Percentiles rank a stretch among this genome's conserved stretches.
Evolutionary conservation across 1,140 invertebrate genomes (phyloP).

Genomic region (Brachionus sp.): DNA sequence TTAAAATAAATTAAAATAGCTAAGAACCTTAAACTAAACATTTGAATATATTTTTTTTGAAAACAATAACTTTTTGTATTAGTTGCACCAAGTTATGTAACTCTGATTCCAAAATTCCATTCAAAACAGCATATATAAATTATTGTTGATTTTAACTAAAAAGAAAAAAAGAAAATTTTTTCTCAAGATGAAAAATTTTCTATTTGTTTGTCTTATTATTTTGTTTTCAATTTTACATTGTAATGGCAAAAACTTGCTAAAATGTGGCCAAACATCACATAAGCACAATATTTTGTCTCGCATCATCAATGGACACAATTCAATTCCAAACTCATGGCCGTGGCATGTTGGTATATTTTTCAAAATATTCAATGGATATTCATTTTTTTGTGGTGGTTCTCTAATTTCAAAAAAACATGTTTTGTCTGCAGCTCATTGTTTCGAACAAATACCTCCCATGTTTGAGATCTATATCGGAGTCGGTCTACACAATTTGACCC

Average conservation of each 20-base stretch:
- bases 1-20: not conserved
- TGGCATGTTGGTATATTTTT: slow-evolving; percentile 11
- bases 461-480: not conserved
- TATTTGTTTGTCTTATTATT: not conserved
- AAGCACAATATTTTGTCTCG: not conserved
- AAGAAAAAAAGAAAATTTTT: not conserved
- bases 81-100: not conserved
- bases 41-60: not conserved
- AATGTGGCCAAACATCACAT: not conserved
- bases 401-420: slow-evolving; percentile 47
- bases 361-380: not conserved
- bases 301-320: not conserved
- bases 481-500: not conserved
- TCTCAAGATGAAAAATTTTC: not conserved
- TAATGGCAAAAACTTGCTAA: not conserved
- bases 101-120: not conserved
- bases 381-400: slow-evolving; percentile 47
- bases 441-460: not conserved
- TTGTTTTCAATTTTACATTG: not conserved
- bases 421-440: slow-evolving; percentile 48
- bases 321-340: slow-evolving; percentile 23
- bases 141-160: not conserved
- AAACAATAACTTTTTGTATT: not conserved
- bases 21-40: not conserved
- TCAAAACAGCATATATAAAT: not conserved